Percentiles rank a stretch among this genome's conserved stretches.
Evolutionary conservation across 2,797 vertebrate genomes (phyloP).

Genomic region (Sebastes kiyomatsui): DNA sequence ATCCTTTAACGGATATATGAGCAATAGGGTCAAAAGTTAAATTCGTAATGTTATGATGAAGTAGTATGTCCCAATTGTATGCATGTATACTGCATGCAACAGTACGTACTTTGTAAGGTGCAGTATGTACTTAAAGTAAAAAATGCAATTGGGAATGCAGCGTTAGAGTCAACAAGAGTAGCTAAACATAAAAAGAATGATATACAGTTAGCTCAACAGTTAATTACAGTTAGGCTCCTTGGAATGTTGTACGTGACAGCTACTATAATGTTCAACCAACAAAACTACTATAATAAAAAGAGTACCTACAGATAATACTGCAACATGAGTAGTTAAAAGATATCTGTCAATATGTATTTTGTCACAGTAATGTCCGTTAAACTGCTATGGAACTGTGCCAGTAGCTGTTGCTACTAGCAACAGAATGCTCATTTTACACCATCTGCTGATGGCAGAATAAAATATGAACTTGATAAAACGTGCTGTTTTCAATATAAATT

Average conservation of each 20-base stretch:
- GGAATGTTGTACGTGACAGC: not conserved
- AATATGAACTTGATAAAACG: not conserved
- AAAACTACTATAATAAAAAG: not conserved
- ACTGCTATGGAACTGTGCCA: not conserved
- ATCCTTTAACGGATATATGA: no score
- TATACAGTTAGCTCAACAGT: no score
- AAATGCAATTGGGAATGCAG: no score
- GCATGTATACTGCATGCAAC: no score
- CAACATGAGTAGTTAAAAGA: not conserved
- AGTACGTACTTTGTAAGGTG: no score
- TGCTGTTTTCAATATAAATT: not conserved
- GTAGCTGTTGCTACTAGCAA: not conserved
- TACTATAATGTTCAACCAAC: not conserved
- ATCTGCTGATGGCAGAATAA: not conserved
- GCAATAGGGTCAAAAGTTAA: no score
- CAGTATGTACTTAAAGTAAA: no score
- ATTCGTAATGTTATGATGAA: no score
- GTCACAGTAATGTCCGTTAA: not conserved
- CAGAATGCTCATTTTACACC: not conserved
- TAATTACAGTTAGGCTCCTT: no score
- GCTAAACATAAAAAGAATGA: not conserved
- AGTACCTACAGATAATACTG: not conserved
- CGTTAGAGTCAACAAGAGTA: not conserved
- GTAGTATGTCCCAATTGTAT: no score
- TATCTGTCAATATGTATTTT: not conserved